Evolutionary conservation across 2,113 vertebrate genomes (phyloP).

Genomic region (Gallinago paraguaiae): DNA sequence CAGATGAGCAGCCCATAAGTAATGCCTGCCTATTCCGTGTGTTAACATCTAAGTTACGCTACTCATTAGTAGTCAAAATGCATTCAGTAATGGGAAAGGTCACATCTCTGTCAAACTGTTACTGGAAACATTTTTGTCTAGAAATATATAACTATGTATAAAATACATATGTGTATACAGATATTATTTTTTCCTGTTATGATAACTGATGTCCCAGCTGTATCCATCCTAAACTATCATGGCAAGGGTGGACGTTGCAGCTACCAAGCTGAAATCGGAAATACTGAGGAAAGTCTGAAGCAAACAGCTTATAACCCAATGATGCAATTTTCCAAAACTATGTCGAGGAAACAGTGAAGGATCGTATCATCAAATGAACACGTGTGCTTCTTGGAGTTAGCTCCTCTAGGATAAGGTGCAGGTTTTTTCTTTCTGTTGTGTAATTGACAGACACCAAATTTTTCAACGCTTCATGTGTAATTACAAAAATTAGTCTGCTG

Average conservation of each 20-base stretch:
- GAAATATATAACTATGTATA: neutral
- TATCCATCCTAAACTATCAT: neutral
- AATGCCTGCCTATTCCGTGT: neutral
- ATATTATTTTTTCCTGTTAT: neutral
- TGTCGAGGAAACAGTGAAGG: neutral
- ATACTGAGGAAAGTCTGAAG: neutral
- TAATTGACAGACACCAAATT: slow-evolving; percentile 11
- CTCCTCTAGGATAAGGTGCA: neutral
- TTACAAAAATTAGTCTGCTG: slow-evolving; percentile 1
- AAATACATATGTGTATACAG: neutral
- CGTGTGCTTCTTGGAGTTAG: neutral
- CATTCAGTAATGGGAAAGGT: slow-evolving; percentile 13
- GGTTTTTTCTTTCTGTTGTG: neutral
- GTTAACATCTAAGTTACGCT: neutral
- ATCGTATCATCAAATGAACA: neutral
- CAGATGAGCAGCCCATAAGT: neutral
- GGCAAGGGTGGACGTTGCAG: neutral
- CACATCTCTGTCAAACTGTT: neutral
- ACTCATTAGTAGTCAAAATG: neutral
- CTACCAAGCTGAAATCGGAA: neutral
- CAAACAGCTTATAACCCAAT: neutral
- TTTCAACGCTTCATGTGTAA: neutral
- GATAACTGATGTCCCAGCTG: neutral
- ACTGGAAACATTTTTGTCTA: neutral
- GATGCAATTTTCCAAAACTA: neutral